Base-by-base conservation (phyloP, 2,797 vertebrate genomes). In the Cyprinella venusta region DNA sequence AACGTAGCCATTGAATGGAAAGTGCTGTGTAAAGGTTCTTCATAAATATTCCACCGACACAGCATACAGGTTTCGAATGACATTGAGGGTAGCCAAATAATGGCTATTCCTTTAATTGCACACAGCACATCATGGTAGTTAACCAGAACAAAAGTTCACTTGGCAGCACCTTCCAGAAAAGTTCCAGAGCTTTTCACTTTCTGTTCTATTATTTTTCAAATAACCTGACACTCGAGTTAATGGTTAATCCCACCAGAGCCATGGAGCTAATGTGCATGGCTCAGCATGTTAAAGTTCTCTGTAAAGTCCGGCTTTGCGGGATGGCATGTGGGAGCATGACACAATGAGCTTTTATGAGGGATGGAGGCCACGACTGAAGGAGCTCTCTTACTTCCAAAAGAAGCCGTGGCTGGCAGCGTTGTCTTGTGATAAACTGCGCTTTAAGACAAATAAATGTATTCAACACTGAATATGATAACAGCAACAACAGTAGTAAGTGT, bases 371-470 rank as follows among this genome's bases (percentile, higher is more conserved):
- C 26, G 8, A 16, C 56, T 69, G n/a, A 82, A 77, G 64, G 38
- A 42, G 59, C 52, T n/a, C 8, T 45, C n/a, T 13, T 61, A 75
- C 38, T 45, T 76, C 21, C 52, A 63, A n/a, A 65, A 71, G 56
- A 86, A 79, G 33, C 42, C n/a, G 7, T 26, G 26, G 40, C 54
- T 21, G 3, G 45, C 80, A 48, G 80, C 1, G 1, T 24, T 40
- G 72, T 88, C 85, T 85, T 76, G 76, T 79, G 86, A 88, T 87
- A 54, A 76, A 33, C 38, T 64, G 36, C 45, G 21, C 76, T 79
- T 70, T 12, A 40, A 52, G 74, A 69, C 36, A 63, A 80, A 78
- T 61, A 24, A 15, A 16, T 10, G 33, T 68, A 19, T 52, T 42
- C 38, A 80, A 79, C 56, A 9, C 69, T 71, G 48, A 19, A 38